Conservation (phyloP, 2,888 invertebrate species). For the Archips crataeganus region DNA sequence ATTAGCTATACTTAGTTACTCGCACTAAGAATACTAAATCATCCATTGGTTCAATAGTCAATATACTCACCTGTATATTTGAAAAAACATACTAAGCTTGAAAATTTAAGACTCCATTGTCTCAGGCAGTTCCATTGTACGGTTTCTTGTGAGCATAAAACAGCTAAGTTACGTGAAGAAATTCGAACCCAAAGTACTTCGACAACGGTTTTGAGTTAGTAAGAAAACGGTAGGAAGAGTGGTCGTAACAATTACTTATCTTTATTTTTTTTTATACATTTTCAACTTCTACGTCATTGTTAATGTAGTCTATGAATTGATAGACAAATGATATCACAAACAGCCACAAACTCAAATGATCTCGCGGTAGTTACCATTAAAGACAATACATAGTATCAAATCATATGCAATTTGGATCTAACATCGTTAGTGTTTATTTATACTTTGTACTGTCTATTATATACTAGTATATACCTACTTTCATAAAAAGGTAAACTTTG, state of each 20-base stretch:
- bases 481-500: too few relatives aligned
- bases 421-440: neutral
- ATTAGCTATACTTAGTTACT: too few relatives aligned
- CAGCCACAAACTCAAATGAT: neutral
- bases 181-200: constrained; percentile 4
- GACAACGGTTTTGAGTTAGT: neutral
- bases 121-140: constrained; percentile 25
- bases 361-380: neutral
- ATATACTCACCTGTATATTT: constrained; percentile 13
- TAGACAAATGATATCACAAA: too few relatives aligned
- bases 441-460: neutral
- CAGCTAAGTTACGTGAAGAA: constrained; percentile 14
- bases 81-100: constrained; percentile 29
- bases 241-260: neutral
- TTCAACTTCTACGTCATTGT: too few relatives aligned
- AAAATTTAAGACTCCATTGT: constrained; percentile 38
- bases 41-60: constrained; percentile 17
- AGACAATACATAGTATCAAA: neutral
- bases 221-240: neutral
- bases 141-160: constrained; percentile 36
- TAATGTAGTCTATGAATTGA: neutral
- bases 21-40: neutral
- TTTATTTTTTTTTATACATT: too few relatives aligned
- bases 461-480: too few relatives aligned
- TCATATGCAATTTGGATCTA: neutral